Evolutionary conservation across 1,140 invertebrate genomes (phyloP), one percentile per base, ranked within the genome.

Genomic region (Drosophila pectinifera): DNA sequence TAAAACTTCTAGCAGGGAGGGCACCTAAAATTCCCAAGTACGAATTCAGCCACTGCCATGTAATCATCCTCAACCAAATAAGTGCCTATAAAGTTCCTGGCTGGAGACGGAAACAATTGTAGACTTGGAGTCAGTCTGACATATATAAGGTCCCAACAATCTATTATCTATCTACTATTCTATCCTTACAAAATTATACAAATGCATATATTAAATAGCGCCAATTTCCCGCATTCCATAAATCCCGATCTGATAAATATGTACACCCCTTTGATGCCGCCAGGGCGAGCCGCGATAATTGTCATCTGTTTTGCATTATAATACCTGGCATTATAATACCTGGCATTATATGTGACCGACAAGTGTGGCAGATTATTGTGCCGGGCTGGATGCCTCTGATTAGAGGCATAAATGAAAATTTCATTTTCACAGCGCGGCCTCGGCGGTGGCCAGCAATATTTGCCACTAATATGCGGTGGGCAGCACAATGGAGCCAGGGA

Each of bases 381-480:
- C 59, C n/a, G 10, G 20, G 48, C 34, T 28, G 61, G 43, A n/a
- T 38, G 59, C 41, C 63, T 57, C 31, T 70, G 67, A 70, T 70
- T 69, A 43, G n/a, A 69, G 3, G 48, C 48, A 79, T 77, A 64
- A 80, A 80, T 76, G 73, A 76, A 69, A 80, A 83, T 68, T 83
- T 67, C 69, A 78, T 74, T 81, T 73, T 65, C 63, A 70, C 68
- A 80, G 45, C 75, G 51, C 72, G 42, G 57, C 55, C 24, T 59
- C 77, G 48, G 45, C 74, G 70, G 69, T 70, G 76, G 55, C 51
- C 67, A 80, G 64, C 84, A 89, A 89, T 88, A 88, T 88, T 83
- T 83, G 80, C 79, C 83, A 80, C 72, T 89, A 83, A 83, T 89
- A 83, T 88, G 83, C 64, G 84, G 76, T 59, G 51, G 31, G 11